Evolutionary conservation across 1,140 invertebrate genomes (phyloP), one percentile per base, ranked within the genome.

Genomic region (Parasteatoda tepidariorum): DNA sequence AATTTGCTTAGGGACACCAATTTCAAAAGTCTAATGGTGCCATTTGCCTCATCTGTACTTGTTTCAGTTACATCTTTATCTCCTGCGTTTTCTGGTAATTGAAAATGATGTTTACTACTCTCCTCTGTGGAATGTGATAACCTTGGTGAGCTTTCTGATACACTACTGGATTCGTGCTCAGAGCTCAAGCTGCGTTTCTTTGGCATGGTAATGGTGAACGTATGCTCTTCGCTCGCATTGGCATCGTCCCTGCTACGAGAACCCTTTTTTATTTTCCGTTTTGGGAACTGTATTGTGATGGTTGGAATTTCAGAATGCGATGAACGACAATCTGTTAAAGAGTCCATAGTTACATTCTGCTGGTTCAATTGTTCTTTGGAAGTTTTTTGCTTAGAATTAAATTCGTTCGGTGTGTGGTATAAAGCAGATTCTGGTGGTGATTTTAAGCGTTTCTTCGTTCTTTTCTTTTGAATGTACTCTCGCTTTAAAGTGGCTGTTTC

Each of bases 131-230:
- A 76, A 76, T 76, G 33, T 66, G 6, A 1, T 4, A 54, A 6
- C 34, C 34, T n/a, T 6, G 59, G 59, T 11, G 78, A 81, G 13
- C 26, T 68, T 28, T 81, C 78, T 15, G 78, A 81, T 68, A 70
- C 38, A 41, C 38, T 70, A 26, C 66, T 70, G 0, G 66, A 81
- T 31, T 81, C 78, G 3, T 62, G 30, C 22, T 81, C 78, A 13
- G 78, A 81, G 34, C 78, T 81, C 11, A 81, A n/a, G 26, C 78
- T 81, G 3, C 78, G 64, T 61, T 81, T 81, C 26, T 81, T 81
- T 0, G 78, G 78, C 48, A 81, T 70, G 30, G 61, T 30, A 22
- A 81, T 70, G 6, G 78, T 81, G 22, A 81, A 24, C n/a, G n/a
- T 70, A 41, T 68, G 66, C 22, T 70, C 66, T 24, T 57, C 54